Percentiles rank a stretch among this genome's conserved stretches.
Conservation (phyloP, 2,113 vertebrate species). For the Cinclus cinclus region DNA sequence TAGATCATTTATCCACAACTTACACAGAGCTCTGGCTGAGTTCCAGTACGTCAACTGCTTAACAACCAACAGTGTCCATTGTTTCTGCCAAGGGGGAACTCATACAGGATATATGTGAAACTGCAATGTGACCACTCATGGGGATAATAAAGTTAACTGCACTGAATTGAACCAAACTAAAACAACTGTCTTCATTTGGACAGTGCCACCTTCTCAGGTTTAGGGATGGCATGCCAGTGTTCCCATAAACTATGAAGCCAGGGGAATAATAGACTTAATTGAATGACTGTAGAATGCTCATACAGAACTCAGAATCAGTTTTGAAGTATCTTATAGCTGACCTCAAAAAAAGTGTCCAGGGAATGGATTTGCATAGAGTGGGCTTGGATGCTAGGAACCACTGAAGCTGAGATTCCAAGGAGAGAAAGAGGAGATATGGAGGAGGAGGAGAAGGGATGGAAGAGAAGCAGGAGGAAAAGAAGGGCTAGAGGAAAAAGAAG, state of each 20-base stretch:
- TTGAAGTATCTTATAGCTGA: not conserved
- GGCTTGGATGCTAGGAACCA: not conserved
- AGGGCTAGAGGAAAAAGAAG: not conserved
- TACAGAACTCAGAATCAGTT: not conserved
- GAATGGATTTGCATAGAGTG: not conserved
- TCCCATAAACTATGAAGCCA: not conserved
- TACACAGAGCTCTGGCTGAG: not conserved
- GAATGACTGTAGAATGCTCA: not conserved
- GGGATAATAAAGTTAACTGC: not conserved
- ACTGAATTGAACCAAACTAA: not conserved
- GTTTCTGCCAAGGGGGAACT: not conserved
- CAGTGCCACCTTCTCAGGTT: not conserved
- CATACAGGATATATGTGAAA: not conserved
- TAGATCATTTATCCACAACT: not conserved
- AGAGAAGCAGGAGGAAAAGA: not conserved
- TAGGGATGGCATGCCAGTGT: not conserved
- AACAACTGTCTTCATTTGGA: not conserved
- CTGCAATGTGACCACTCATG: not conserved
- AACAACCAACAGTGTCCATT: not conserved
- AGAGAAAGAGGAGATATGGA: not conserved
- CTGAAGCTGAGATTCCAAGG: not conserved
- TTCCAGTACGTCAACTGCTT: not conserved
- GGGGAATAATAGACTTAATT: not conserved
- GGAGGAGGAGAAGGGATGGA: not conserved
- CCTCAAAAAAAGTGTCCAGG: not conserved